Percentiles rank a stretch among this genome's conserved stretches.
phyloP scores from a whole-genome alignment of 2,113 vertebrate genomes.

The Scytalopus superciliaris region DNA sequence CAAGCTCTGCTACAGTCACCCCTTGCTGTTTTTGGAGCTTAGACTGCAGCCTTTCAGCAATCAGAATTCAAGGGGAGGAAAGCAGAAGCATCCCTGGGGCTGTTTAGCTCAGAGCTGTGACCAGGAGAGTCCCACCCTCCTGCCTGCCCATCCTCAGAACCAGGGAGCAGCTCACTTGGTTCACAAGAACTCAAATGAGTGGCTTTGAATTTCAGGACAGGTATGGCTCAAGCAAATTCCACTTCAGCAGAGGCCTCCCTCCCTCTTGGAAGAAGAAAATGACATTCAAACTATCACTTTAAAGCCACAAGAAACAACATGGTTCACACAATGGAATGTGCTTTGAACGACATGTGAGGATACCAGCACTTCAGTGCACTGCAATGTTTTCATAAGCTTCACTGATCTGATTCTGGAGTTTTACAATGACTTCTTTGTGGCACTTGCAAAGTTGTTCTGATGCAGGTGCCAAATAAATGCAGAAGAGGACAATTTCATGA shows the following conservation, averaged over 20 bases:
- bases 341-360: slow-evolving; percentile 64
- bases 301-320: slow-evolving; percentile 69
- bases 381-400: slow-evolving; percentile 62
- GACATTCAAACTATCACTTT: slow-evolving; percentile 63
- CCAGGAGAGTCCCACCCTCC: neutral
- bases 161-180: neutral
- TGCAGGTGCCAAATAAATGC: slow-evolving; percentile 15
- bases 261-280: slow-evolving; percentile 55
- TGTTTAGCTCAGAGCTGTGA: neutral
- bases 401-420: slow-evolving; percentile 75
- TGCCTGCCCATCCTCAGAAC: neutral
- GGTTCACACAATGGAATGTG: slow-evolving; percentile 65
- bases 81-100: neutral
- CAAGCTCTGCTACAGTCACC: slow-evolving; percentile 34
- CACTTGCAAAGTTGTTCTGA: slow-evolving; percentile 46
- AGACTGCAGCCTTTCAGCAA: neutral
- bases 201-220: neutral
- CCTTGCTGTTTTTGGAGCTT: neutral
- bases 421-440: slow-evolving; percentile 69
- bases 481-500: slow-evolving; percentile 39
- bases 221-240: slow-evolving; percentile 25
- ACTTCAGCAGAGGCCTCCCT: slow-evolving; percentile 10
- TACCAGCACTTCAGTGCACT: slow-evolving; percentile 47
- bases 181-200: neutral
- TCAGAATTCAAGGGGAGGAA: neutral